A percentile compares a stretch with the other conserved stretches of the same genome.
These are phyloP conservation scores for Cyanoliseus patagonus DNA, from an alignment of 2,113 vertebrate genomes.

Conservation along the genomic window DNA sequence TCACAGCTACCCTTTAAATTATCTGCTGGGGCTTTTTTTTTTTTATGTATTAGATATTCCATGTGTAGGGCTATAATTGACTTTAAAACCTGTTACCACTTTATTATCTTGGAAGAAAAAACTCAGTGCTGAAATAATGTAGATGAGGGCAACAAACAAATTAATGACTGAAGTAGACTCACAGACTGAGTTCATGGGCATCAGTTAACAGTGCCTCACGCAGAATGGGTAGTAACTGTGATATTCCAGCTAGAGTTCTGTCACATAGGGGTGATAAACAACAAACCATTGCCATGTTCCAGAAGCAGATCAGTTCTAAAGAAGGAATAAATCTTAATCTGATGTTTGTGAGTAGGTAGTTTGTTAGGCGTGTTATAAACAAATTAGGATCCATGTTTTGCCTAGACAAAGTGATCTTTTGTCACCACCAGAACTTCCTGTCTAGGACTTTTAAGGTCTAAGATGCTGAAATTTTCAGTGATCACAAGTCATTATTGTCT, in stretches of 20 bases:
- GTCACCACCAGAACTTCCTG: background rate
- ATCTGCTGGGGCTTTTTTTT: background rate
- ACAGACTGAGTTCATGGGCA: background rate
- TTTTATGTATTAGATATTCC: background rate
- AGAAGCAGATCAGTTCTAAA: background rate
- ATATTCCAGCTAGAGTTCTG: background rate
- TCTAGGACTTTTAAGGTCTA: background rate
- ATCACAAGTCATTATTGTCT: background rate
- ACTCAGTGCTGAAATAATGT: background rate
- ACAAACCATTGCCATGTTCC: background rate
- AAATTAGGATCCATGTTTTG: background rate
- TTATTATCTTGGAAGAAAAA: slow-evolving; percentile 24
- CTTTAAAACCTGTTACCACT: slow-evolving; percentile 20
- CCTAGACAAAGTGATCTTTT: background rate
- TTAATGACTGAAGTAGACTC: slow-evolving; percentile 1
- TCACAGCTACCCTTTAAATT: slow-evolving; percentile 8
- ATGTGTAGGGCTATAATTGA: background rate
- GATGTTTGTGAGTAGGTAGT: background rate
- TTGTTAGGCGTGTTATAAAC: background rate
- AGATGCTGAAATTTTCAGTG: background rate
- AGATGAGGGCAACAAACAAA: background rate
- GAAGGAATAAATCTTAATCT: background rate
- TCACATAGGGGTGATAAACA: background rate
- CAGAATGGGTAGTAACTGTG: background rate
- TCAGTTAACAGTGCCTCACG: background rate